Evolutionary conservation across 1,140 invertebrate species (phyloP), one percentile per base, ranked within the genome.

Genomic region (Amyelois transitella): DNA sequence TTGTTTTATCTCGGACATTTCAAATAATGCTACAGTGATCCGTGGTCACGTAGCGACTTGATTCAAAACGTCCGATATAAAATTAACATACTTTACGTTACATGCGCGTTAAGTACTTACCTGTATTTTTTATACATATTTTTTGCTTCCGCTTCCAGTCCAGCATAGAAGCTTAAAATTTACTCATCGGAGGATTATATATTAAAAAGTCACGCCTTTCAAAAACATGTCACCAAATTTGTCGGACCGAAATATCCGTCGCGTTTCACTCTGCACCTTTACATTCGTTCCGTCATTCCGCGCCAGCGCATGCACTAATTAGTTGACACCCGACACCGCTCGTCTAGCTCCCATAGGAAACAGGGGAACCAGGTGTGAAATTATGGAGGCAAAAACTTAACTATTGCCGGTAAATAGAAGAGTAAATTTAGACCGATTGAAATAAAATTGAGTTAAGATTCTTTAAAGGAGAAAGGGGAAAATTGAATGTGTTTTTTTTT

Each of bases 281-380:
- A 52, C 65, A 68, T 77, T 70, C 64, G 64, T 69, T 69, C 66
- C 73, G 57, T 69, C 78, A 84, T 84, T 84, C 77, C 75, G 71
- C 78, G 72, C 77, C 78, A 79, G 64, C 77, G 75, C 75, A 69
- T 77, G 63, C 66, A 75, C 81, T 84, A 84, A 84, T 84, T 84
- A 81, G 77, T 64, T 72, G 75, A 80, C 73, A 81, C 66, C 75
- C 73, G 63, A 81, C 74, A 77, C 77, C 64, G 53, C 25, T 45
- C 45, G 20, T 22, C 68, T 70, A 69, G 66, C 72, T 78, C 71
- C 74, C 75, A 75, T 67, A 78, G 72, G 72, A 76, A 79, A 83
- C 70, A 58, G 58, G 47, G 51, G 64, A 75, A 64, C 80, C 77
- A 78, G 73, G 70, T 84, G 78, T 78, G 64, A 81, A 81, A 78